Evolutionary conservation across 2,797 vertebrate species (phyloP).

Genomic region (Dromococcyx pavoninus): DNA sequence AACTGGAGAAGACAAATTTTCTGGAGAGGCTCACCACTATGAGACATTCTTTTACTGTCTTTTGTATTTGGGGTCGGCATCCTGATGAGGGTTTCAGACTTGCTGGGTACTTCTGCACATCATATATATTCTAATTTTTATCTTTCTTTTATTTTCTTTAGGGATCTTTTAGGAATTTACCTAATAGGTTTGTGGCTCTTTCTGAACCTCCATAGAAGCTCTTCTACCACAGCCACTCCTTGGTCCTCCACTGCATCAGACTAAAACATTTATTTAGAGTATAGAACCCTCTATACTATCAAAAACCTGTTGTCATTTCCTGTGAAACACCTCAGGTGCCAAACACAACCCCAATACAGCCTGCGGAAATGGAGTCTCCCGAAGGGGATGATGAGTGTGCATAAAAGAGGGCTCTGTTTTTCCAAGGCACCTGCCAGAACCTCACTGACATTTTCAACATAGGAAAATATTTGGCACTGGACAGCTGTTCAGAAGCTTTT

Average conservation of each 20-base stretch:
- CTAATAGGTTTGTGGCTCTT: not conserved
- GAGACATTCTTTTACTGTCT: not conserved
- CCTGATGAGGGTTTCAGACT: not conserved
- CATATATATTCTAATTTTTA: too few species aligned
- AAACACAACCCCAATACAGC: constrained; percentile 30
- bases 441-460: constrained; percentile 46
- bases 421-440: constrained; percentile 46
- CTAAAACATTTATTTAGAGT: not conserved
- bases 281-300: not conserved
- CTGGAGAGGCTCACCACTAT: not conserved
- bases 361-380: constrained; percentile 27
- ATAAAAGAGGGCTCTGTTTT: constrained; percentile 43
- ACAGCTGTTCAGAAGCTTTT: constrained; percentile 34
- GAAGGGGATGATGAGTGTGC: constrained; percentile 7
- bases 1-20: not conserved
- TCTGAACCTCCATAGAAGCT: not conserved
- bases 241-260: not conserved
- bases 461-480: constrained; percentile 58
- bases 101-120: not conserved
- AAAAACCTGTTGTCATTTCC: constrained; percentile 38
- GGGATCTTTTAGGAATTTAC: not conserved
- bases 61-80: not conserved
- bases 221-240: not conserved
- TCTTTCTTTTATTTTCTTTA: too few species aligned
- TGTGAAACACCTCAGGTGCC: constrained; percentile 46